These are phyloP conservation scores for Andrena chrysosceles DNA, from an alignment of 2,888 invertebrate genomes.

Conservation along the genomic window DNA sequence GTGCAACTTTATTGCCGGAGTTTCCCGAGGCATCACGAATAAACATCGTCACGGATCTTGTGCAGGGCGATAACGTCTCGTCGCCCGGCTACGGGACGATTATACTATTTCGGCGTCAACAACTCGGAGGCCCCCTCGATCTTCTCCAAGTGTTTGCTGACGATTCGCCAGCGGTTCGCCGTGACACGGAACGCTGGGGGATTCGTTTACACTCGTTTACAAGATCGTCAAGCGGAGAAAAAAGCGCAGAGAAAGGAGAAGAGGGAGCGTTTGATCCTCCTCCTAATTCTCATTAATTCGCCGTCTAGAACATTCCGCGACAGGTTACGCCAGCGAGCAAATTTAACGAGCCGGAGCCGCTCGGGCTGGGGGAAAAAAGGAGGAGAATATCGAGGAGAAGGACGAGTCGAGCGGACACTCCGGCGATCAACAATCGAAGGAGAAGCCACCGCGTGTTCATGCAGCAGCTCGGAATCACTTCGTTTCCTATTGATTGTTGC, in stretches of 20 bases:
- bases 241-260: neutral
- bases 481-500: conserved; percentile 23
- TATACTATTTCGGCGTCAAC: conserved; percentile 3
- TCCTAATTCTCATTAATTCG: conserved; percentile 35
- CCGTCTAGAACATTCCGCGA: conserved; percentile 51
- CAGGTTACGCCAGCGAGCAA: conserved; percentile 52
- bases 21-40: conserved; percentile 34
- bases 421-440: conserved; percentile 9
- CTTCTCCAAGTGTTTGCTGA: neutral
- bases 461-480: neutral
- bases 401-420: conserved; percentile 4
- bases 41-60: conserved; percentile 36
- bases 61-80: conserved; percentile 25
- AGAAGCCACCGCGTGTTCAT: neutral
- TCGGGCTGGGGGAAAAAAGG: neutral
- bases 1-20: conserved; percentile 44
- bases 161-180: neutral
- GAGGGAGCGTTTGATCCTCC: conserved; percentile 8
- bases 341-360: conserved; percentile 55
- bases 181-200: neutral
- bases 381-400: conserved; percentile 7
- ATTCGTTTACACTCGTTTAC: neutral
- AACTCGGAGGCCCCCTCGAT: conserved; percentile 6
- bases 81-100: neutral
- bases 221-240: neutral